Base-by-base conservation (phyloP, 2,113 vertebrate genomes). In the Aplodontia rufa region DNA sequence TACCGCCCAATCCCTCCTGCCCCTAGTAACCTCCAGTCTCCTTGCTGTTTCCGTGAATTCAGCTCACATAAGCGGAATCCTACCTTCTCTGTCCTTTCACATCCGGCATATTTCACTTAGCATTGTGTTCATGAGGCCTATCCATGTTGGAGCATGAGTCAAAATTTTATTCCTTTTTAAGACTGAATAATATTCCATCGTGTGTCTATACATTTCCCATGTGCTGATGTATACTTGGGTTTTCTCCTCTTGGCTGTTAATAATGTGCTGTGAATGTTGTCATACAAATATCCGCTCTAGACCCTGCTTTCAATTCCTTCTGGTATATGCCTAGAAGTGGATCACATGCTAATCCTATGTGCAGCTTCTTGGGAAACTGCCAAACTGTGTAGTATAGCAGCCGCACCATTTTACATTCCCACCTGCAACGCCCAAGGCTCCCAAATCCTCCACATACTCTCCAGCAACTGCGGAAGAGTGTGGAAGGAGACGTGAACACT, bases 151-250 rank as follows among this genome's bases (percentile, higher is more conserved):
- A 51, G 35, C 22, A 24, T 42, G 24, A 55, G 45, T 76, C 74
- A 53, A 40, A 87, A 49, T 64, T 69, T 45, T 32, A 47, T 53
- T 47, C n/a, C 30, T 47, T 49, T 53, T 47, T 12, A 76, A 55
- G 45, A 20, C 28, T 80, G 51, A 85, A 1, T 47, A 42, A 51
- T 75, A 22, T 24, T 55, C 60, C 83, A 47, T 45, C 9, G 9
- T 30, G 0, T 19, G 6, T 13, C 12, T 6, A 20, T 45, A 13
- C 11, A 4, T 17, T 49, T 24, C 32, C 5, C 6, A 7, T n/a
- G 20, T 47, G 6, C 13, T 40, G 28, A 32, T 30, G 24, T 35
- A 32, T 8, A 11, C 32, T 22, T 71, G 53, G 4, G 26, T 47
- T 64, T 91, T 19, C 26, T 22, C 42, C 26, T 92, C 58, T 35